Percentiles rank a stretch among this genome's conserved stretches.
Conservation (phyloP, 2,113 vertebrate genomes). For the Brachypodius melanocephalos region DNA sequence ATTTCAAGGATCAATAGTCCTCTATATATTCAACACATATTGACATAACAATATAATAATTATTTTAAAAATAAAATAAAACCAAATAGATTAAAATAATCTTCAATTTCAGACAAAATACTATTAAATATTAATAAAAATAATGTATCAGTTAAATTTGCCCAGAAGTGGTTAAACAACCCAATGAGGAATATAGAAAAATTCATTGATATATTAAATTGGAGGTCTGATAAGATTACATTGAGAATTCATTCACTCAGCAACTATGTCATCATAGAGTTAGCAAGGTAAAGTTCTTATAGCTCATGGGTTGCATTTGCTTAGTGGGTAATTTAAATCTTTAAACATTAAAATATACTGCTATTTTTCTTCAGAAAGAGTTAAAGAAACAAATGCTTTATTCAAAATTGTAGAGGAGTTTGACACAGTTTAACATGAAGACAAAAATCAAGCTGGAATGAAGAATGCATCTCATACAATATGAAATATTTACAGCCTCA, state of each 20-base stretch:
- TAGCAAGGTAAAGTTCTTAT: neutral
- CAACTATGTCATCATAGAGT: neutral
- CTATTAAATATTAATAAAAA: neutral
- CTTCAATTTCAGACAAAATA: neutral
- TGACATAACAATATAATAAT: neutral
- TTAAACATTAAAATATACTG: neutral
- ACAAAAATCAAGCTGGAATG: neutral
- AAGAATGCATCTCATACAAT: neutral
- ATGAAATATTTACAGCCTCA: constrained; percentile 18
- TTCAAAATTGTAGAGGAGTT: neutral
- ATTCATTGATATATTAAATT: neutral
- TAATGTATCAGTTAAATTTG: neutral
- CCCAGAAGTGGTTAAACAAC: neutral
- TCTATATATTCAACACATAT: neutral
- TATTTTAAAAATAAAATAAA: neutral
- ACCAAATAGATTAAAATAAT: neutral
- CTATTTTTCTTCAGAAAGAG: neutral
- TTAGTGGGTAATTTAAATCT: neutral
- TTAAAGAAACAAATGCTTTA: neutral
- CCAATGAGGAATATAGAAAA: neutral
- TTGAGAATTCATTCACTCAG: neutral
- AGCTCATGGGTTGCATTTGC: neutral
- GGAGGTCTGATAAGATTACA: neutral
- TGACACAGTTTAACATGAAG: neutral
- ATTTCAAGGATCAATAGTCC: neutral